phyloP scores from a whole-genome alignment of 2,797 vertebrate genomes.

The Phyllotis vaccarum region DNA sequence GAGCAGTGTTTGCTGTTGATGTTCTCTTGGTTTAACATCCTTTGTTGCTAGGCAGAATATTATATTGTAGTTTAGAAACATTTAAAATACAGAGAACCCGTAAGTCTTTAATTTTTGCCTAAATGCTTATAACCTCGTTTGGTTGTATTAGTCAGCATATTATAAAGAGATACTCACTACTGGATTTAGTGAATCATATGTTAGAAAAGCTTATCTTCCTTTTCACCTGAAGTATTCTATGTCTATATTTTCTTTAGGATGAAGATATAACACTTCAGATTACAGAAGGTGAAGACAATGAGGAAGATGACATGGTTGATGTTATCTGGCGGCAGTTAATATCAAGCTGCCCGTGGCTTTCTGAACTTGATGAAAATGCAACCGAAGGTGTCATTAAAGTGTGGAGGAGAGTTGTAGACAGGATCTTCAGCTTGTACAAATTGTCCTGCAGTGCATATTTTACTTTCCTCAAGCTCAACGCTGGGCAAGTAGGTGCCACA shows the following conservation, averaged over 20 bases:
- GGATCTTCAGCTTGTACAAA: constrained; percentile 98
- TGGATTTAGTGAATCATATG: constrained; percentile 1
- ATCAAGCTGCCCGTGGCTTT: constrained; percentile 95
- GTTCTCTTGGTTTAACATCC: background rate
- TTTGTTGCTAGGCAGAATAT: constrained; percentile 19
- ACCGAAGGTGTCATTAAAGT: constrained; percentile 96
- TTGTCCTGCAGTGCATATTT: constrained; percentile 98
- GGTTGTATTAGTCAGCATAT: background rate
- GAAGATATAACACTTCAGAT: constrained; percentile 98
- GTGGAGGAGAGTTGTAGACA: constrained; percentile 96
- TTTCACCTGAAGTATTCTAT: constrained; percentile 47
- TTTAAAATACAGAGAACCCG: background rate
- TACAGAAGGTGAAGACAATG: constrained; percentile 94
- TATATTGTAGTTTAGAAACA: background rate
- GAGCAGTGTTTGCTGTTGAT: background rate
- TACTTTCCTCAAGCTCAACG: constrained; percentile 98
- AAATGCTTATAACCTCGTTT: background rate
- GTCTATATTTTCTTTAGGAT: constrained; percentile 89
- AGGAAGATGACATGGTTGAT: constrained; percentile 98
- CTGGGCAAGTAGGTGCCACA: constrained; percentile 92
- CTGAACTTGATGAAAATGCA: constrained; percentile 93
- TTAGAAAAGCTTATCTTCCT: constrained; percentile 2
- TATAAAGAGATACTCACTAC: background rate
- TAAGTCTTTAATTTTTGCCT: background rate
- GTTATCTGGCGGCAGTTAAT: constrained; percentile 97